Percentiles rank a stretch among this genome's conserved stretches.
phyloP scores from a whole-genome alignment of 92 coral and sea anemone genomes.

The Nematostella vectensis region DNA sequence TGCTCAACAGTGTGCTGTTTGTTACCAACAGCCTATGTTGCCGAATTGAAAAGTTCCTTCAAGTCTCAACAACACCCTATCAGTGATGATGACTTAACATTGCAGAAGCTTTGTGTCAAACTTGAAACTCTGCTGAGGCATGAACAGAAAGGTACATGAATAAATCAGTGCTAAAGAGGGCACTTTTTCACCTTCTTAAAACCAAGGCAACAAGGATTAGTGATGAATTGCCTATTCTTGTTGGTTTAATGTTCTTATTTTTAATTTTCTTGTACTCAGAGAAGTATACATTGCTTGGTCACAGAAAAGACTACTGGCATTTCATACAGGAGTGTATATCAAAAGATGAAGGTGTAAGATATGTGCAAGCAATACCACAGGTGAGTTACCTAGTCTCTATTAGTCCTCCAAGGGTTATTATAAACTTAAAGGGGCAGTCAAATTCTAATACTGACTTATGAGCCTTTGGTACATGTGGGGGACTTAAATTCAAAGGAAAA shows the following conservation, averaged over 20 bases:
- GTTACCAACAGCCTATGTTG: conserved; percentile 42
- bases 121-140: conserved; percentile 87
- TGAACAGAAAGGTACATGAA: conserved; percentile 73
- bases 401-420: background rate
- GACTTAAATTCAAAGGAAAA: too few relatives aligned
- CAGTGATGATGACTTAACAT: conserved; percentile 79
- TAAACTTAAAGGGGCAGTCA: too few relatives aligned
- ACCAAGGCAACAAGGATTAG: too few relatives aligned
- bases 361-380: conserved; percentile 82
- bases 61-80: conserved; percentile 69
- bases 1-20: too few relatives aligned
- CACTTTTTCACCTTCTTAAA: background rate
- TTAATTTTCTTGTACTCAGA: conserved; percentile 23
- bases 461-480: too few relatives aligned
- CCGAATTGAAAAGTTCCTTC: conserved; percentile 56
- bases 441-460: too few relatives aligned
- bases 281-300: conserved; percentile 83
- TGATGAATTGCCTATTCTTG: too few relatives aligned
- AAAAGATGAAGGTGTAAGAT: conserved; percentile 84
- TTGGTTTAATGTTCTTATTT: too few relatives aligned
- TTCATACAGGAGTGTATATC: conserved; percentile 78
- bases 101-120: conserved; percentile 96
- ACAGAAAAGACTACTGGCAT: conserved; percentile 95
- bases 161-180: background rate
- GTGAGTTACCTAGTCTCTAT: conserved; percentile 20